phyloP scores from a whole-genome alignment of 2,797 vertebrate genomes.

The Psittacula echo region DNA sequence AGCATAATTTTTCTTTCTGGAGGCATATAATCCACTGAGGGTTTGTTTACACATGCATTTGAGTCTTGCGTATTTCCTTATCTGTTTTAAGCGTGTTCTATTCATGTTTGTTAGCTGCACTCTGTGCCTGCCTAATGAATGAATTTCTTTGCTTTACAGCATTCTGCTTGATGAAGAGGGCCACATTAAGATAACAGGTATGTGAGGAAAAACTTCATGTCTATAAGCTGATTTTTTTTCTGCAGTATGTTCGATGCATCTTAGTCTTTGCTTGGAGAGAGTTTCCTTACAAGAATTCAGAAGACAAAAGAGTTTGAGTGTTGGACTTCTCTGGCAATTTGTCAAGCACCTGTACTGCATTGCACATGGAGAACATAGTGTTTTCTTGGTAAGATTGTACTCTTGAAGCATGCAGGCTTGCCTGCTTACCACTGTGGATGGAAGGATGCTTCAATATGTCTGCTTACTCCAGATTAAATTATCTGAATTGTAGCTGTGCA shows the following conservation, averaged over 20 bases:
- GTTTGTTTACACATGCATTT: background rate
- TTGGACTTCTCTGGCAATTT: background rate
- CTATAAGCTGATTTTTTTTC: background rate
- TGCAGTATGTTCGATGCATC: background rate
- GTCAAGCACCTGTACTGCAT: rapidly evolving
- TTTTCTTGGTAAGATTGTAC: background rate
- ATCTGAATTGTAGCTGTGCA: background rate
- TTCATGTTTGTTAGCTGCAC: background rate
- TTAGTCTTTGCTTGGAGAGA: background rate
- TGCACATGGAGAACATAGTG: background rate
- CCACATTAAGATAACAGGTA: conserved; percentile 96
- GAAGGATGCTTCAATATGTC: background rate
- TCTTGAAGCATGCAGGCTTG: background rate
- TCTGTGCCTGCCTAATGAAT: background rate
- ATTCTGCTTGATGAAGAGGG: conserved; percentile 97
- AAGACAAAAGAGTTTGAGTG: background rate
- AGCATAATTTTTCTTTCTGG: background rate
- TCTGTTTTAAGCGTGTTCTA: background rate
- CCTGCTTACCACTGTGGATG: background rate
- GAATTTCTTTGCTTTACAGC: conserved; percentile 72
- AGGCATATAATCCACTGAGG: background rate
- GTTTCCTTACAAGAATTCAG: background rate
- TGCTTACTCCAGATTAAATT: background rate
- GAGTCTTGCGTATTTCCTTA: background rate
- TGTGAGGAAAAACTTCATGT: background rate